These are phyloP conservation scores for Hyposmocoma kahamanoa DNA, from an alignment of 1,140 invertebrate species.

Conservation along the genomic window DNA sequence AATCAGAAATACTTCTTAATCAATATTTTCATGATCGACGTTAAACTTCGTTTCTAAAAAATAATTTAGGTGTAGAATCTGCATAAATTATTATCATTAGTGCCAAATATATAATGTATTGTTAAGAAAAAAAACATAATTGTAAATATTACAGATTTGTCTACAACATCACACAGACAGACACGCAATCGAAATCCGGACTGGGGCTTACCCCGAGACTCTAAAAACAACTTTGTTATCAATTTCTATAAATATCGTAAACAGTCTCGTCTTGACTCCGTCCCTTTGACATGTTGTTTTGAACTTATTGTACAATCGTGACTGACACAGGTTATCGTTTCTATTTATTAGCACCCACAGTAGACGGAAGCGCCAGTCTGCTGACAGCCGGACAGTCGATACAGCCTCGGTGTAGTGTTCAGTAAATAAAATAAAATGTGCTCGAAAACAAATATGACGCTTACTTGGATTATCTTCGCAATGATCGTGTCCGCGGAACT, in stretches of 20 bases:
- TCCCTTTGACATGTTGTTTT: slow-evolving; percentile 63
- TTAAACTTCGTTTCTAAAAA: too few species aligned
- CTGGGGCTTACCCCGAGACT: slow-evolving; percentile 6
- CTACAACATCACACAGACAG: too few species aligned
- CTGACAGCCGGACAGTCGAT: slow-evolving; percentile 13
- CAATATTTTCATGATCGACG: too few species aligned
- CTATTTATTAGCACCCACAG: slow-evolving; percentile 57
- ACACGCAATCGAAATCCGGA: too few species aligned
- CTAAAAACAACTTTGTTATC: slow-evolving; percentile 60
- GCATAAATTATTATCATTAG: too few species aligned
- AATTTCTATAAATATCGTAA: slow-evolving; percentile 59
- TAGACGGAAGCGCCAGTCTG: slow-evolving; percentile 53
- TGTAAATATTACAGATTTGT: too few species aligned
- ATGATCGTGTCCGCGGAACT: slow-evolving; percentile 33
- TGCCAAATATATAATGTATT: too few species aligned
- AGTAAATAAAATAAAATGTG: slow-evolving; percentile 35
- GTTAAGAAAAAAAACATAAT: too few species aligned
- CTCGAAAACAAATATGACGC: slow-evolving; percentile 23
- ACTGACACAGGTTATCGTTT: slow-evolving; percentile 64
- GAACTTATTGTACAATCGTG: slow-evolving; percentile 55
- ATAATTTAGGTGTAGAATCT: too few species aligned
- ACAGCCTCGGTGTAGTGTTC: not conserved
- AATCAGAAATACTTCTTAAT: too few species aligned
- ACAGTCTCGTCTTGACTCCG: slow-evolving; percentile 40
- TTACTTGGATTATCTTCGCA: slow-evolving; percentile 33